Evolutionary conservation across 2,113 vertebrate genomes (phyloP).

Genomic region (Phainopepla nitens): DNA sequence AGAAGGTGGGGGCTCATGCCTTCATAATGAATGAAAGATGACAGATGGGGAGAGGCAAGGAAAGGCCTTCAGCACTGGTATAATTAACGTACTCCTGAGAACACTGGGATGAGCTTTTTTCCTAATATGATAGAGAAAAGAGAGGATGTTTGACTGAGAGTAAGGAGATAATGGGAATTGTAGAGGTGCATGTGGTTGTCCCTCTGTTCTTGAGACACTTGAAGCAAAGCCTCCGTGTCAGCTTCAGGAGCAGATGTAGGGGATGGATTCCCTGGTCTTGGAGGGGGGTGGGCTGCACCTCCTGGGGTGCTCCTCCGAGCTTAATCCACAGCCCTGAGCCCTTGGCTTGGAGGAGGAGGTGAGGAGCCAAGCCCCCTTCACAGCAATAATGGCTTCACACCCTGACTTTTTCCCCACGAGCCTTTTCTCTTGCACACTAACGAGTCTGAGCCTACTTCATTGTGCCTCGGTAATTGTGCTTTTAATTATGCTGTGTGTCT

Average conservation of each 20-base stretch:
- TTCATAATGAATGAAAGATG: conserved; percentile 30
- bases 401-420: neutral
- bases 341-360: neutral
- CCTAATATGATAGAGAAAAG: neutral
- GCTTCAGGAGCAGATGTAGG: neutral
- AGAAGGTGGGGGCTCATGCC: conserved; percentile 10
- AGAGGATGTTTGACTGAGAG: neutral
- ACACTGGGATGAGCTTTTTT: neutral
- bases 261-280: neutral
- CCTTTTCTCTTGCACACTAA: conserved; percentile 25
- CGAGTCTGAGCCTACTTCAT: conserved; percentile 10
- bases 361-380: neutral
- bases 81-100: conserved; percentile 31
- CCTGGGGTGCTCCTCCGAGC: neutral
- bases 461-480: conserved; percentile 39
- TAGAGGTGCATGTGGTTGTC: neutral
- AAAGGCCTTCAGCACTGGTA: conserved; percentile 17
- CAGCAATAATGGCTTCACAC: neutral
- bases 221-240: neutral
- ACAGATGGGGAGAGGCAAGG: conserved; percentile 49
- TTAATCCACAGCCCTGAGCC: neutral
- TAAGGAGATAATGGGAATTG: neutral
- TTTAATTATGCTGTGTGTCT: conserved; percentile 48
- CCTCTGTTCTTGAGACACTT: neutral
- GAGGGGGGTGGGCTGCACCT: neutral